phyloP scores from a whole-genome alignment of 2,888 invertebrate species.

The Neuroscelio doddi region DNA sequence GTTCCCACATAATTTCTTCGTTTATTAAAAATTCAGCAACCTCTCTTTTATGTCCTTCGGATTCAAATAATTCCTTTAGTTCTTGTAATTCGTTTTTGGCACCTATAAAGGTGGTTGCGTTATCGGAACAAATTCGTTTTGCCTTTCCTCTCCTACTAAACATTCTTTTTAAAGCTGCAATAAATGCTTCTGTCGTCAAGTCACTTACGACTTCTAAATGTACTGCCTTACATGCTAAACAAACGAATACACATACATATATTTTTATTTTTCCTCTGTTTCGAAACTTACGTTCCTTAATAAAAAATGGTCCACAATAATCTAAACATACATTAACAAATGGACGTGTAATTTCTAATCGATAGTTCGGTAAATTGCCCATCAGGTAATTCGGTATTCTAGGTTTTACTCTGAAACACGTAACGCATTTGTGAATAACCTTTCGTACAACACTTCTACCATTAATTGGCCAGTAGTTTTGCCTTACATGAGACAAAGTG shows the following conservation, averaged over 20 bases:
- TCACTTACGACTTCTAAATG: no score
- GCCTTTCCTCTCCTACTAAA: slow-evolving; percentile 40
- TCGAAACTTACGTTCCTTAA: no score
- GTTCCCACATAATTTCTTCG: slow-evolving; percentile 44
- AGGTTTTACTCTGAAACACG: no score
- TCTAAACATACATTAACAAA: no score
- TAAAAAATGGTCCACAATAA: no score
- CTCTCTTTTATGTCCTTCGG: slow-evolving; percentile 12
- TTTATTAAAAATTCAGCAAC: background rate
- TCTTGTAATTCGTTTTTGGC: slow-evolving; percentile 19
- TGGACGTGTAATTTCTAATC: no score
- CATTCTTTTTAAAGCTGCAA: slow-evolving; percentile 43
- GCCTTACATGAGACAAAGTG: slow-evolving; percentile 29
- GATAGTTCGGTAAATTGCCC: no score
- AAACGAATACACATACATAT: no score
- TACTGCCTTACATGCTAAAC: no score
- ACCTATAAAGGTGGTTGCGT: slow-evolving; percentile 39
- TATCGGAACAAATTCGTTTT: slow-evolving; percentile 23
- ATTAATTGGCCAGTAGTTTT: slow-evolving; percentile 40
- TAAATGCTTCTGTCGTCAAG: slow-evolving; percentile 23
- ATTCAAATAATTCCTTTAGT: slow-evolving; percentile 22
- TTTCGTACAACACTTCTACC: slow-evolving; percentile 21
- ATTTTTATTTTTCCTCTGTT: no score
- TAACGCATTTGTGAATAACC: slow-evolving; percentile 31
- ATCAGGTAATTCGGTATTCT: no score